phyloP scores from a whole-genome alignment of 2,888 invertebrate genomes.

The Drosophila anomalipes region DNA sequence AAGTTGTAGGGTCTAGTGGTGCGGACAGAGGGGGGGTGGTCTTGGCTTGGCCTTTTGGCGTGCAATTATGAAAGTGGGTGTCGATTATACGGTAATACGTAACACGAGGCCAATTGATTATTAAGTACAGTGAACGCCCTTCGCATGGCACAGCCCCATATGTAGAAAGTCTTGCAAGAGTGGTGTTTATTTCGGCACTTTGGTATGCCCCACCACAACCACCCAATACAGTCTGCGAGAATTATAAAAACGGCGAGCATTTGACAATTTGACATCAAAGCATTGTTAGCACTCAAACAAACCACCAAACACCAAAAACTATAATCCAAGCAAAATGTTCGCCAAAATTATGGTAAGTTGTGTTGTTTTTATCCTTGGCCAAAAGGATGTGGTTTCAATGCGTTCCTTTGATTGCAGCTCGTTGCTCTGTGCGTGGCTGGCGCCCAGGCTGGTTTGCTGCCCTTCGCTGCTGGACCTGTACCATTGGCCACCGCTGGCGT shows the following conservation, averaged over 20 bases:
- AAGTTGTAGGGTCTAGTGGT: slow-evolving; percentile 25
- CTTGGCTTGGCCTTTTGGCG: slow-evolving; percentile 9
- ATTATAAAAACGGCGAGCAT: slow-evolving; percentile 73
- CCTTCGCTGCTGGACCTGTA: slow-evolving; percentile 83
- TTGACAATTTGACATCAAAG: slow-evolving; percentile 61
- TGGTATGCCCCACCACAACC: slow-evolving; percentile 59
- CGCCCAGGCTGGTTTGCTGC: slow-evolving; percentile 85
- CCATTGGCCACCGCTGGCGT: slow-evolving; percentile 81
- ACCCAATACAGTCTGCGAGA: slow-evolving; percentile 39
- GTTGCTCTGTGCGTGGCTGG: slow-evolving; percentile 79
- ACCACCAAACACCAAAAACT: slow-evolving; percentile 29
- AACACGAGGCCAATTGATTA: slow-evolving; percentile 69
- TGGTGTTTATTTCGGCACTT: slow-evolving; percentile 21
- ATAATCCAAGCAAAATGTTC: slow-evolving; percentile 70
- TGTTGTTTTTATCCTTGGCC: neutral
- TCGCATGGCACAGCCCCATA: slow-evolving; percentile 37
- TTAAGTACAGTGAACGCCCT: slow-evolving; percentile 68
- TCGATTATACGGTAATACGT: slow-evolving; percentile 48
- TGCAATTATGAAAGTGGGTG: slow-evolving; percentile 22
- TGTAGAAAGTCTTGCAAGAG: slow-evolving; percentile 70
- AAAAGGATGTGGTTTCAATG: neutral
- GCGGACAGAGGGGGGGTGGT: neutral
- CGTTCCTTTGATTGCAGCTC: slow-evolving; percentile 63
- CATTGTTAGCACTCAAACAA: slow-evolving; percentile 57
- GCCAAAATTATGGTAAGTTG: slow-evolving; percentile 82